Conservation (phyloP, 2,113 vertebrate species). For the Illadopsis cleaveri region DNA sequence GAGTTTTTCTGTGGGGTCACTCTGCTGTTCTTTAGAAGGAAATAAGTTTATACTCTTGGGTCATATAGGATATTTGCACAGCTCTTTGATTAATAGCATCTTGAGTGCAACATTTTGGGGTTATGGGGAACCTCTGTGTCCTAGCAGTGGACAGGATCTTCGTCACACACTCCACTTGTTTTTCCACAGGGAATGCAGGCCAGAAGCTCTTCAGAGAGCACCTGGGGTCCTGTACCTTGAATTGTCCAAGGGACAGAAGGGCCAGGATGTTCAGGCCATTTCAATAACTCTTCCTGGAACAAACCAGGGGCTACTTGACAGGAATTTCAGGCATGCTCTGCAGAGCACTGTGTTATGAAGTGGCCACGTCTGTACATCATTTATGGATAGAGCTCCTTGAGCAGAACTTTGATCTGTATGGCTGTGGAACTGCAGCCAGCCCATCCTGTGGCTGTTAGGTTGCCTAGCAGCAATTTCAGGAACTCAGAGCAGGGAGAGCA, state of each 20-base stretch:
- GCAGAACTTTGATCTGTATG: neutral
- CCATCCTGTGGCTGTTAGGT: neutral
- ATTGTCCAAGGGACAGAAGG: neutral
- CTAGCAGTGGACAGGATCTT: neutral
- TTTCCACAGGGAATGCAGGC: neutral
- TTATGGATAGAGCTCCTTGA: neutral
- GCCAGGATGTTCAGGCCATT: neutral
- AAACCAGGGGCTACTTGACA: neutral
- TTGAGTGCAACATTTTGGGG: neutral
- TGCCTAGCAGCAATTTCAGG: neutral
- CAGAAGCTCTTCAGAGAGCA: neutral
- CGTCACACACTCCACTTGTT: neutral
- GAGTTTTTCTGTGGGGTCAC: neutral
- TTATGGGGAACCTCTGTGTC: neutral
- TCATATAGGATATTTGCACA: neutral
- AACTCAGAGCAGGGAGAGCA: neutral
- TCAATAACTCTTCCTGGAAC: neutral
- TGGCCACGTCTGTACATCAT: neutral
- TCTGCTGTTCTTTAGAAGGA: neutral
- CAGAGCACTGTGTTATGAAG: neutral
- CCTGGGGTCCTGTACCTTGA: neutral
- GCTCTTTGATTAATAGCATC: neutral
- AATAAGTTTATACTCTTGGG: neutral
- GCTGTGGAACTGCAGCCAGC: neutral
- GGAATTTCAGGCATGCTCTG: neutral